Conservation (phyloP, 2,888 invertebrate genomes). For the Rhogogaster chlorosoma region DNA sequence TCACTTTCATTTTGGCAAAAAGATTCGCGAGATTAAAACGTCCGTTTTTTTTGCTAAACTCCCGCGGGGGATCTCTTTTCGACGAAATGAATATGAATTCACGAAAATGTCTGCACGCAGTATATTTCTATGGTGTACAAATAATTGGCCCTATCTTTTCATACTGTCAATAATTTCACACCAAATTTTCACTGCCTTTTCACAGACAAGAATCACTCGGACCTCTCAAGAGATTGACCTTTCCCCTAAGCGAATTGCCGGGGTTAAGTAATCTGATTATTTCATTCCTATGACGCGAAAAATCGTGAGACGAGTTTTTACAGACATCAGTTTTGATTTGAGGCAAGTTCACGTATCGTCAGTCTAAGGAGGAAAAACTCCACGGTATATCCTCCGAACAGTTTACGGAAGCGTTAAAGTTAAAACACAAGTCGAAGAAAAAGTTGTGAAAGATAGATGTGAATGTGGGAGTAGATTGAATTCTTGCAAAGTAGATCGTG, state of each 20-base stretch:
- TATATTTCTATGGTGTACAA: conserved; percentile 15
- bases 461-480: background rate
- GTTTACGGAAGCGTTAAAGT: background rate
- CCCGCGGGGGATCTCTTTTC: background rate
- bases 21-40: background rate
- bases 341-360: background rate
- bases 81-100: background rate
- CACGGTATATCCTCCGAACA: background rate
- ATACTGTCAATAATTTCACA: conserved; percentile 39
- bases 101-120: background rate
- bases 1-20: background rate
- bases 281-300: background rate
- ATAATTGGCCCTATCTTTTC: conserved; percentile 33
- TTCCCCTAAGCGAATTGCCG: background rate
- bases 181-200: conserved; percentile 11
- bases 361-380: background rate
- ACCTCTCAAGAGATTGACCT: conserved; percentile 1
- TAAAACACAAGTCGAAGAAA: background rate
- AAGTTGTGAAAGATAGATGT: background rate
- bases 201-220: background rate
- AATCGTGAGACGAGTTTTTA: background rate
- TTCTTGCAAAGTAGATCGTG: background rate
- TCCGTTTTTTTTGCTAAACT: background rate
- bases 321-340: background rate
- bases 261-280: background rate